phyloP scores from a whole-genome alignment of 2,888 invertebrate genomes.

The Nomada ferruginata region DNA sequence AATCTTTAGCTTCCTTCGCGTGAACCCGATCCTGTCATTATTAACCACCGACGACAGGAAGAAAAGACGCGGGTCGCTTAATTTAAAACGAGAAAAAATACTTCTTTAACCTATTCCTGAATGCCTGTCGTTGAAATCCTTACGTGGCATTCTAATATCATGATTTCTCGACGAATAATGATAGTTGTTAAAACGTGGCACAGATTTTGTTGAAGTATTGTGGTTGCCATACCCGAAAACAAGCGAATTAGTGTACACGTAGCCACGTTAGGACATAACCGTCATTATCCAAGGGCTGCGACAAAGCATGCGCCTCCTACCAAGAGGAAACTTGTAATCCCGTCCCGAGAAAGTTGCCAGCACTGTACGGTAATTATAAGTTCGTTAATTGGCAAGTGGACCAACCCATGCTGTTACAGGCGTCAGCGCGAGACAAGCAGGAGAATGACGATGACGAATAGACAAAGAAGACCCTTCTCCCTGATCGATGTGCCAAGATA shows the following conservation, averaged over 20 bases:
- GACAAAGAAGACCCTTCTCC: constrained; percentile 18
- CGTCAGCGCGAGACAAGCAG: constrained; percentile 28
- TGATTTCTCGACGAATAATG: too few relatives aligned
- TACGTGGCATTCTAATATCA: too few relatives aligned
- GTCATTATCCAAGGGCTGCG: constrained; percentile 61
- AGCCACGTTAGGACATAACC: constrained; percentile 45
- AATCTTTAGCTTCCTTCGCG: neutral
- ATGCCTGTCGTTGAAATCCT: too few relatives aligned
- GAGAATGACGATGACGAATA: constrained; percentile 44
- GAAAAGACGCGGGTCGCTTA: too few relatives aligned
- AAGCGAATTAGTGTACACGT: constrained; percentile 5
- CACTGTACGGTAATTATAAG: constrained; percentile 77
- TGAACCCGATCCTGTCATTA: too few relatives aligned
- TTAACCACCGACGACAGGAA: too few relatives aligned
- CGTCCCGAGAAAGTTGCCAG: constrained; percentile 65
- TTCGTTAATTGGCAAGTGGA: constrained; percentile 77
- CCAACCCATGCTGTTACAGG: constrained; percentile 39
- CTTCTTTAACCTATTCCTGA: too few relatives aligned
- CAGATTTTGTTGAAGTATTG: neutral
- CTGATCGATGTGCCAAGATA: constrained; percentile 34
- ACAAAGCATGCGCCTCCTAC: constrained; percentile 62
- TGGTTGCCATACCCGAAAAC: constrained; percentile 9
- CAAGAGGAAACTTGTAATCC: constrained; percentile 66
- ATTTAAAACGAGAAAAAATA: too few relatives aligned
- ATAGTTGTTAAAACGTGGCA: too few relatives aligned